These are phyloP conservation scores for Helicoverpa assulta DNA, from an alignment of 2,888 invertebrate species.

Conservation along the genomic window DNA sequence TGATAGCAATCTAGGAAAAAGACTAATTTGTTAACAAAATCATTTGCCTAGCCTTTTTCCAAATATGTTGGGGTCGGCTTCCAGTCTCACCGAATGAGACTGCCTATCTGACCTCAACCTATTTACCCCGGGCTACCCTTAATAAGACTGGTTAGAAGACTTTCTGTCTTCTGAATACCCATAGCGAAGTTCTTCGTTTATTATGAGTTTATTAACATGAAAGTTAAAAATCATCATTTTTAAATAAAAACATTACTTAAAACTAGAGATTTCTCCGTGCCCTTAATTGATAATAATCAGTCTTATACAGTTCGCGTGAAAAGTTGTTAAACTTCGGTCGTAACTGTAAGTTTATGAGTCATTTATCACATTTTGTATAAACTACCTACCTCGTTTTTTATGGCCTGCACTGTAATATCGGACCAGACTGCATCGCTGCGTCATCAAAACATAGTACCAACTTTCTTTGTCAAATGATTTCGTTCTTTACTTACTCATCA, in stretches of 20 bases:
- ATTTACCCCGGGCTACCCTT: too few relatives aligned
- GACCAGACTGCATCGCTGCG: not conserved
- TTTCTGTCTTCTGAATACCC: too few relatives aligned
- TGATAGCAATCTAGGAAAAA: not conserved
- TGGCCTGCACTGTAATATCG: not conserved
- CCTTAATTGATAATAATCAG: conserved; percentile 22
- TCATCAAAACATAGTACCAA: conserved; percentile 1
- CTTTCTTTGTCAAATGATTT: conserved; percentile 13
- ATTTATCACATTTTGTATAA: conserved; percentile 19
- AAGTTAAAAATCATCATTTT: too few relatives aligned
- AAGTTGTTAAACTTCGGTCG: not conserved
- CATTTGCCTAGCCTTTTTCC: too few relatives aligned
- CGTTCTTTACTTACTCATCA: conserved; percentile 14
- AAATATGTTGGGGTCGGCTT: too few relatives aligned
- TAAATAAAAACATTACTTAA: not conserved
- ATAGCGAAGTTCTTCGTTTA: too few relatives aligned
- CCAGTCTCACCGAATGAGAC: too few relatives aligned
- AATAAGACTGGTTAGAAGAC: too few relatives aligned
- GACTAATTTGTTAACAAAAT: too few relatives aligned
- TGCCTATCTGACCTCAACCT: too few relatives aligned
- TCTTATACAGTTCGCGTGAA: not conserved
- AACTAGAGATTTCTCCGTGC: conserved; percentile 10
- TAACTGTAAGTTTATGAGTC: conserved; percentile 17
- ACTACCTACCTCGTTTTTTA: conserved; percentile 2
- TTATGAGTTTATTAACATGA: too few relatives aligned